Evolutionary conservation across 2,797 vertebrate species (phyloP).

Genomic region (Helarctos malayanus): DNA sequence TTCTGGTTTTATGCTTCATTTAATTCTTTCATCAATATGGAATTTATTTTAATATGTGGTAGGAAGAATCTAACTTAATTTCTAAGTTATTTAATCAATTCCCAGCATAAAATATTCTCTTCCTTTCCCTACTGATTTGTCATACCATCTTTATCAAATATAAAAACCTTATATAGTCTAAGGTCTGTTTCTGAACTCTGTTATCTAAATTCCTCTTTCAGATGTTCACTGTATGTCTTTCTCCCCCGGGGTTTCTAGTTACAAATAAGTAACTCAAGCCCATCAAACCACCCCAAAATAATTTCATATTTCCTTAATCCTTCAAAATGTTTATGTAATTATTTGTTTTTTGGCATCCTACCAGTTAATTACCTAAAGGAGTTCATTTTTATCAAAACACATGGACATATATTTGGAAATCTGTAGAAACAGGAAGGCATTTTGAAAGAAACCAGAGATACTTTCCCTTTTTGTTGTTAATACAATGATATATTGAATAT

Average conservation of each 20-base stretch:
- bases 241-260: conserved; percentile 1
- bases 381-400: neutral
- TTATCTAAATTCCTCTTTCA: conserved; percentile 13
- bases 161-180: neutral
- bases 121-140: neutral
- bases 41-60: conserved; percentile 41
- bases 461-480: conserved; percentile 7
- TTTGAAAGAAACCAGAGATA: conserved; percentile 61
- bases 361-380: conserved; percentile 33
- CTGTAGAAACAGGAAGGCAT: conserved; percentile 49
- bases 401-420: conserved; percentile 50
- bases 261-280: conserved; percentile 28
- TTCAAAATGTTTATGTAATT: conserved; percentile 60
- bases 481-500: neutral
- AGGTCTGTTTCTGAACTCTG: neutral
- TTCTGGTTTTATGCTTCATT: conserved; percentile 35
- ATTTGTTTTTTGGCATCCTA: conserved; percentile 63
- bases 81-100: conserved; percentile 48
- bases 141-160: neutral
- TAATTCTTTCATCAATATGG: conserved; percentile 40
- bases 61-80: conserved; percentile 21
- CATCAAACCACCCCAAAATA: neutral
- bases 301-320: conserved; percentile 32
- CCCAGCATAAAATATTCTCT: neutral
- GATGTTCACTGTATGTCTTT: neutral